phyloP scores from a whole-genome alignment of 2,888 invertebrate species.

The Subacronicta megacephala region DNA sequence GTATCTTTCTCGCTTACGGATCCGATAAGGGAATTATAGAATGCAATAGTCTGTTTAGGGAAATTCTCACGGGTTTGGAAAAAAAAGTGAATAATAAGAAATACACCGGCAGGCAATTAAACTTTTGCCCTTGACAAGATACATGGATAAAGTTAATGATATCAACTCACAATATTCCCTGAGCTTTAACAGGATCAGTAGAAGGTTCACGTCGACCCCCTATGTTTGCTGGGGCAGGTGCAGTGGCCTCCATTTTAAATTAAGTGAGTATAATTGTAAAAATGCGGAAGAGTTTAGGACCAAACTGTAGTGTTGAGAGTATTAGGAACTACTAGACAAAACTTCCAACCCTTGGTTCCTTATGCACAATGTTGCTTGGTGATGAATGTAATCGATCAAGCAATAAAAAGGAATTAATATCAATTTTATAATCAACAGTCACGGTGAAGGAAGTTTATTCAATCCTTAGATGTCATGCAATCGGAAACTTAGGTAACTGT shows the following conservation, averaged over 20 bases:
- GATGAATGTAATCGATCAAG: conserved; percentile 58
- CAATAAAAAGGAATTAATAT: conserved; percentile 49
- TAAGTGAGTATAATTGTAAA: neutral
- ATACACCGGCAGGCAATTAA: too few relatives aligned
- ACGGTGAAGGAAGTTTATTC: conserved; percentile 50
- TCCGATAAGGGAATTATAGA: too few relatives aligned
- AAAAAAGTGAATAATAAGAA: too few relatives aligned
- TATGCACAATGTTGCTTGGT: conserved; percentile 55
- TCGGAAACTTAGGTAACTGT: conserved; percentile 20
- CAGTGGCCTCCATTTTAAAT: conserved; percentile 73
- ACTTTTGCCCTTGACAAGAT: too few relatives aligned
- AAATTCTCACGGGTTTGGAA: too few relatives aligned
- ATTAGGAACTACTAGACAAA: conserved; percentile 37
- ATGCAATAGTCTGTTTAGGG: too few relatives aligned
- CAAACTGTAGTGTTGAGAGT: conserved; percentile 27
- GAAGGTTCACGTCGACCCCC: conserved; percentile 76
- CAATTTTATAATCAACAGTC: conserved; percentile 51
- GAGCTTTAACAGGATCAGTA: conserved; percentile 82
- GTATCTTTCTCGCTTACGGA: too few relatives aligned
- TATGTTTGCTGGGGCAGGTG: conserved; percentile 65
- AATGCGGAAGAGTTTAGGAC: neutral
- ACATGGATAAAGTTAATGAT: neutral
- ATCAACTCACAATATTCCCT: conserved; percentile 81
- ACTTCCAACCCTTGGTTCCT: conserved; percentile 30
- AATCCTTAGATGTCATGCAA: conserved; percentile 50